Base-by-base conservation (phyloP, 2,797 vertebrate genomes). In the Melanotaenia boesemani region DNA sequence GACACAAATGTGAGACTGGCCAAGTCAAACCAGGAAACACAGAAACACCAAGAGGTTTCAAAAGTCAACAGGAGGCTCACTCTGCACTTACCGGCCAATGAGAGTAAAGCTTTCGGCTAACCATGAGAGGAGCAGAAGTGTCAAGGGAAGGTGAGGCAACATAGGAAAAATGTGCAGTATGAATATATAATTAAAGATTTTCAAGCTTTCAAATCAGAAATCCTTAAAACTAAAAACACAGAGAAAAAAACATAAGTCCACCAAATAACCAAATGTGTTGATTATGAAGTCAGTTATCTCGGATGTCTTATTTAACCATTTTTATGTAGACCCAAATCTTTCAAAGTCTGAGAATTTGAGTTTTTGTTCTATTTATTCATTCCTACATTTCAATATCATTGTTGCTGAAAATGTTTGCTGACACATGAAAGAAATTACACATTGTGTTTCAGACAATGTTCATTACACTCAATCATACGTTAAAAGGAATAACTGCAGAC, bases 71-170 rank as follows among this genome's bases (percentile, higher is more conserved):
- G 91, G 88, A 85, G 88, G 81, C 80, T 92, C 85, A 88, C 61
- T 86, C 88, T 84, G 94, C 95, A 84, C 95, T 95, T 95, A 96
- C 94, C 95, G 95, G 95, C 96, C 96, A 97, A 93, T 98, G 97
- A 97, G 95, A 96, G 91, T 96, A 96, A 96, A 95, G 96, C 93
- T 94, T 92, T 95, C 96, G 96, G 95, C 96, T 97, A 93, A 96
- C 95, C 96, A 94, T 96, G 96, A 96, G 85, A 75, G 76, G 84
- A 90, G 77, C 82, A 86, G 72, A 84, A 57, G 87, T 84, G 70
- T 87, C 80, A 50, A 89, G 95, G 95, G 97, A 97, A 96, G 96
- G 96, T 97, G 96, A 96, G 97, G 77, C 93, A 95, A 95, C 95
- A 95, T 92, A 95, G 95, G 94, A 96, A 94, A 95, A 97, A 95